These are phyloP conservation scores for Helicoverpa armigera DNA, from an alignment of 1,140 invertebrate genomes.

Conservation along the genomic window DNA sequence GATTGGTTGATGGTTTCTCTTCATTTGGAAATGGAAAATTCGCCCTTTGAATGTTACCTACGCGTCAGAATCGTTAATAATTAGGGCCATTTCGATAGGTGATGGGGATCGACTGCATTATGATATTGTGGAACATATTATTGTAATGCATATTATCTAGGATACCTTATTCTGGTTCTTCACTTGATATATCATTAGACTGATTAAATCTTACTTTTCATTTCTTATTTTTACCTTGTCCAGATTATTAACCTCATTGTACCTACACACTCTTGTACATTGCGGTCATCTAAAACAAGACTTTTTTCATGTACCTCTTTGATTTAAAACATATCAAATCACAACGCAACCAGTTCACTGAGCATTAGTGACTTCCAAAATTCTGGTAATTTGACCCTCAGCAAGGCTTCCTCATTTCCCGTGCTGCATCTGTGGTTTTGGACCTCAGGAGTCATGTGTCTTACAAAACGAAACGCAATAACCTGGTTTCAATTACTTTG, in stretches of 20 bases:
- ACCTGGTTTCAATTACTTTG: constrained; percentile 16
- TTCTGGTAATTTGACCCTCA: constrained; percentile 25
- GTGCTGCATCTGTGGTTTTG: constrained; percentile 35
- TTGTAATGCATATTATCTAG: too few species aligned
- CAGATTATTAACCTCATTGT: too few species aligned
- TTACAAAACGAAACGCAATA: constrained; percentile 28
- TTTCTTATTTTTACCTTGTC: too few species aligned
- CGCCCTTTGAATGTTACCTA: constrained; percentile 43
- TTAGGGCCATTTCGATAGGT: constrained; percentile 27
- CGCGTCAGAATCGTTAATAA: neutral
- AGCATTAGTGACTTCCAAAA: constrained; percentile 23
- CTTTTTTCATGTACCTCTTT: neutral
- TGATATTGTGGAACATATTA: neutral
- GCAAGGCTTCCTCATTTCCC: constrained; percentile 46
- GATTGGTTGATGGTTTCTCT: constrained; percentile 72
- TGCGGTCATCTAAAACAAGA: neutral
- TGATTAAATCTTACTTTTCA: too few species aligned
- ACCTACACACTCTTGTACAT: too few species aligned
- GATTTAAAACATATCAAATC: neutral
- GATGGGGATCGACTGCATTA: neutral
- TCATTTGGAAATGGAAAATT: constrained; percentile 76
- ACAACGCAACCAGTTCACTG: constrained; percentile 11
- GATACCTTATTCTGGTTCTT: neutral
- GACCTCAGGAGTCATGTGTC: constrained; percentile 36
- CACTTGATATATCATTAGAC: too few species aligned